Evolutionary conservation across 1,140 invertebrate genomes (phyloP).

Genomic region (Lordiphosa collinella): DNA sequence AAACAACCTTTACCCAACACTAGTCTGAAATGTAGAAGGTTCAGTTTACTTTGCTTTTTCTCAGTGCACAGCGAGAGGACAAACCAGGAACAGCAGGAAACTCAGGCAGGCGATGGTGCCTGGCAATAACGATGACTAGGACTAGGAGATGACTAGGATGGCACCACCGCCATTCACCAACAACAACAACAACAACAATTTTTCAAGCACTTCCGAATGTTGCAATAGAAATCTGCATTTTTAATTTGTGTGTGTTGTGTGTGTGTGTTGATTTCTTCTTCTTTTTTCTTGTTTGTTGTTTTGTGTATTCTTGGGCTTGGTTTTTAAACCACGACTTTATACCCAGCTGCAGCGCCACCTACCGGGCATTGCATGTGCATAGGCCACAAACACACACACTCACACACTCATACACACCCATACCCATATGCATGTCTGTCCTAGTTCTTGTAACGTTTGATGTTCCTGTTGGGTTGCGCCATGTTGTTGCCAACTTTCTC

Average conservation of each 20-base stretch:
- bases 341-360: constrained; percentile 19
- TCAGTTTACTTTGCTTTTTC: background rate
- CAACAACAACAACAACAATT: constrained; percentile 45
- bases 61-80: background rate
- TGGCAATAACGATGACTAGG: constrained; percentile 51
- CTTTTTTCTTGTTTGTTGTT: constrained; percentile 25
- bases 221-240: constrained; percentile 73
- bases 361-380: too few relatives aligned
- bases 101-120: constrained; percentile 5
- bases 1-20: too few relatives aligned
- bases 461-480: constrained; percentile 35
- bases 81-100: constrained; percentile 43
- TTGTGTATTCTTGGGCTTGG: constrained; percentile 29
- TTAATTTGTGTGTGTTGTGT: constrained; percentile 51
- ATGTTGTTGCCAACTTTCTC: constrained; percentile 42
- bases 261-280: constrained; percentile 39
- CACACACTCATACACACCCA: constrained; percentile 1
- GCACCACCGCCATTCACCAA: constrained; percentile 17
- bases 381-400: too few relatives aligned
- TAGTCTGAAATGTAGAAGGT: too few relatives aligned
- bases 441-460: constrained; percentile 47
- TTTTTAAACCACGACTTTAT: constrained; percentile 25
- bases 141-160: constrained; percentile 17
- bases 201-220: constrained; percentile 68
- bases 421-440: background rate